These are phyloP conservation scores for Anas flavirostris DNA, from an alignment of 2,797 vertebrate genomes.

Conservation along the genomic window DNA sequence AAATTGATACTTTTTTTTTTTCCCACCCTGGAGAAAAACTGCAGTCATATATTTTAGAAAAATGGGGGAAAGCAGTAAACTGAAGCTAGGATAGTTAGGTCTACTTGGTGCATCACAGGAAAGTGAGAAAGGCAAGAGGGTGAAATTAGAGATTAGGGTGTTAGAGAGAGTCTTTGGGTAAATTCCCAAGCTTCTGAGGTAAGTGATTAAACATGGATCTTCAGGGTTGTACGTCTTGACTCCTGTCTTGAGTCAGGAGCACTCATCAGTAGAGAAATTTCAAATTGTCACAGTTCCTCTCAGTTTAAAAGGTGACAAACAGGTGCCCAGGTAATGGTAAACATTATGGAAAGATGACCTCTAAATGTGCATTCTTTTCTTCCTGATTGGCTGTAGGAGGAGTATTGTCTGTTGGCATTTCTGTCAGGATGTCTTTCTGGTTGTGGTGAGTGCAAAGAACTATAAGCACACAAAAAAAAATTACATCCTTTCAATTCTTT, in stretches of 20 bases:
- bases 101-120: neutral
- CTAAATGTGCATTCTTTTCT: conserved; percentile 74
- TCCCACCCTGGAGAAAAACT: neutral
- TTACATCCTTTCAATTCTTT: conserved; percentile 32
- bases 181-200: neutral
- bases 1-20: neutral
- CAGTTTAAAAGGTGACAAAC: neutral
- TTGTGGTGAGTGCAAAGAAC: conserved; percentile 74
- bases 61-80: neutral
- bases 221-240: neutral
- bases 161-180: neutral
- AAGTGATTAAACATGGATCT: conserved; percentile 43
- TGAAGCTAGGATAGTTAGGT: neutral
- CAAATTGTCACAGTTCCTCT: neutral
- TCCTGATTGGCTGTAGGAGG: conserved; percentile 70
- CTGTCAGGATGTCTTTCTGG: conserved; percentile 78
- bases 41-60: neutral
- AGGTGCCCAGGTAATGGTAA: neutral
- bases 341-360: neutral
- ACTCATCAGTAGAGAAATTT: conserved; percentile 53
- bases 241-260: neutral
- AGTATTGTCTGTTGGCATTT: conserved; percentile 76
- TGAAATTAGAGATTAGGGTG: neutral
- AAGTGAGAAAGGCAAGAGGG: neutral
- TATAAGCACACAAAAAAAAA: conserved; percentile 7